Conservation (phyloP, 2,797 vertebrate genomes). For the Paratrypauchen microcephalus region DNA sequence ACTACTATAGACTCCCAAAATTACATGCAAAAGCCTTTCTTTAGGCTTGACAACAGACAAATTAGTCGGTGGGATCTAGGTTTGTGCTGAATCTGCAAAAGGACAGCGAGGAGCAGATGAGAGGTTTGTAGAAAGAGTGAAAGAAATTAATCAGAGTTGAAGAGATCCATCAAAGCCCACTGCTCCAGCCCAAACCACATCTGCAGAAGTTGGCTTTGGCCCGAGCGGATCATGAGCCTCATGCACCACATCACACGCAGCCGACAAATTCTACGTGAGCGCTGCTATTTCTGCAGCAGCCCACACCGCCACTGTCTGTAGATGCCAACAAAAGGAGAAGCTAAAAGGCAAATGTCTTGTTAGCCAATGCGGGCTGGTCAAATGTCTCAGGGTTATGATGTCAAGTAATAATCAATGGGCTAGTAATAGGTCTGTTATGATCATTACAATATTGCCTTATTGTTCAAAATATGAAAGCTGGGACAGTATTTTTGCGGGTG, state of each 20-base stretch:
- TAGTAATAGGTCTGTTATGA: no score
- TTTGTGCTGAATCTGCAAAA: slow-evolving; percentile 53
- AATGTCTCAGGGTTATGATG: slow-evolving; percentile 32
- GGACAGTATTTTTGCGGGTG: no score
- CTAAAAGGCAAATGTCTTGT: slow-evolving; percentile 20
- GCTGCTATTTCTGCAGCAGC: slow-evolving; percentile 47
- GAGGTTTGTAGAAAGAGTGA: slow-evolving; percentile 31
- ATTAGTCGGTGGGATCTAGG: slow-evolving; percentile 46
- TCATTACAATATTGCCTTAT: no score
- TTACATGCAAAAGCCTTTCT: not conserved
- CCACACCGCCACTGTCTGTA: slow-evolving; percentile 44
- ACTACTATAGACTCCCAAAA: not conserved
- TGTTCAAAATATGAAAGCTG: no score
- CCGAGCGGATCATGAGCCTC: slow-evolving; percentile 51
- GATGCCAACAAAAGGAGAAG: slow-evolving; percentile 35
- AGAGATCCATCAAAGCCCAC: slow-evolving; percentile 34
- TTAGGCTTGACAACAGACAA: slow-evolving; percentile 17
- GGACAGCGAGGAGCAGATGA: slow-evolving; percentile 26
- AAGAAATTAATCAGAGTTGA: slow-evolving; percentile 46
- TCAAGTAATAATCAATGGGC: slow-evolving; percentile 16
- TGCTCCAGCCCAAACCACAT: slow-evolving; percentile 45
- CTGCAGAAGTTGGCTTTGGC: slow-evolving; percentile 56
- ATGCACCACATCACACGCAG: slow-evolving; percentile 55
- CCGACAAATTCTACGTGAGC: slow-evolving; percentile 48
- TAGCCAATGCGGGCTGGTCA: slow-evolving; percentile 17